phyloP scores from a whole-genome alignment of 2,888 invertebrate genomes.

The Ctena decussata region DNA sequence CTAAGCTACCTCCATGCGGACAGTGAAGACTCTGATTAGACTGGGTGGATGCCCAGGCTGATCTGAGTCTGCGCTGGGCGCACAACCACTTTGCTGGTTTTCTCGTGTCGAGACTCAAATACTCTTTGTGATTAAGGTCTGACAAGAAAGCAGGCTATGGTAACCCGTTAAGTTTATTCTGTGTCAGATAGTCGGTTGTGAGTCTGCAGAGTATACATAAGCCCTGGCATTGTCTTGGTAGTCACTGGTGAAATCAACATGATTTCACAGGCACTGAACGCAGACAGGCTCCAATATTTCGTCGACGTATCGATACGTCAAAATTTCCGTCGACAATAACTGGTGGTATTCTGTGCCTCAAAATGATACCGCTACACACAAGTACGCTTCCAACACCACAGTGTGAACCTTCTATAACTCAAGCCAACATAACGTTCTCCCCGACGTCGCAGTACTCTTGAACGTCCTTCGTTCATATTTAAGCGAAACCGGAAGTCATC shows the following conservation, averaged over 20 bases:
- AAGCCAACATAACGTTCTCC: conserved; percentile 15
- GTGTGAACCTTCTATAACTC: not conserved
- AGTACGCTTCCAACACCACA: conserved; percentile 7
- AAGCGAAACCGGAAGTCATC: conserved; percentile 28
- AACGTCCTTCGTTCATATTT: conserved; percentile 10
- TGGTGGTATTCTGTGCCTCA: conserved; percentile 9
- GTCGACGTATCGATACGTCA: conserved; percentile 14
- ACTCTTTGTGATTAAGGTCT: not conserved
- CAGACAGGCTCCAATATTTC: not conserved
- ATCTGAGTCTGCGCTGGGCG: not conserved
- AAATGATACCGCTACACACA: conserved; percentile 14
- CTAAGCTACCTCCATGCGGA: not conserved
- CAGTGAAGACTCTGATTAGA: conserved; percentile 1
- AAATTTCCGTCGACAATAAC: conserved; percentile 2
- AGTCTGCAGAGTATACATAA: conserved; percentile 18
- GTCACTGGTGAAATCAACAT: not conserved
- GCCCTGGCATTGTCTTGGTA: conserved; percentile 26
- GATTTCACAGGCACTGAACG: not conserved
- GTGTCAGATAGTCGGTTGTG: not conserved
- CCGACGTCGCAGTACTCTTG: not conserved
- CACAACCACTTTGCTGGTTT: too few species aligned
- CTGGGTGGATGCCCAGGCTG: not conserved
- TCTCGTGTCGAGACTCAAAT: conserved; percentile 14
- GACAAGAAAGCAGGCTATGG: conserved; percentile 21
- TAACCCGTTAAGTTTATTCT: not conserved